Base-by-base conservation (phyloP, 1,140 invertebrate species). In the Trichogramma pretiosum region DNA sequence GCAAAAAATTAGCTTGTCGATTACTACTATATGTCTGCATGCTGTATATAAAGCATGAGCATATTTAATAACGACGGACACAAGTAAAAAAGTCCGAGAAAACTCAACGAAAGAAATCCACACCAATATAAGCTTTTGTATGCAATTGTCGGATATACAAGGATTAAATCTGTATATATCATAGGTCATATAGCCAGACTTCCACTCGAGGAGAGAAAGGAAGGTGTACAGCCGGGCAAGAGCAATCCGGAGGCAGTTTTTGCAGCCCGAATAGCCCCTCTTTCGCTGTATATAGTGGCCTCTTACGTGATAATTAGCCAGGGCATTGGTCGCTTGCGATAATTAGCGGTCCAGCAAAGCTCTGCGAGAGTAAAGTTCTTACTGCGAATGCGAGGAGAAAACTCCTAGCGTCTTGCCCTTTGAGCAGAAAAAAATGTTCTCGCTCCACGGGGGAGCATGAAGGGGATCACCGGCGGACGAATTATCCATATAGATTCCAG, bases 371-470 rank as follows among this genome's bases (percentile, higher is more conserved):
- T 11, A 5, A 41, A 50, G n/a, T 50, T 50, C 35, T 50, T 44
- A 50, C 42, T 36, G 42, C 46, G 39, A 42, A 48, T 43, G 43
- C n/a, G n/a, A 28, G 22, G 34, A 43, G 48, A 50, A 50, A 50
- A 40, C 38, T 50, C 37, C 4, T 8, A 28, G 24, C n/a, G n/a
- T n/a, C n/a, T n/a, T n/a, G n/a, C n/a, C n/a, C n/a, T n/a, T n/a
- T 2, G 22, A 40, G 36, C n/a, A 36, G 37, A 16, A 44, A 35
- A 37, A 48, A 35, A 13, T 23, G 40, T 35, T 26, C 13, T 8
- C 18, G n/a, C n/a, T 13, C 4, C 24, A 22, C 14, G 32, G 34
- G 24, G 32, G 36, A 40, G 22, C 13, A 17, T 17, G 26, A 21
- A 19, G 19, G 16, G 13, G 17, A 23, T n/a, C 24, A 40, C 16